Base-by-base conservation (phyloP, 2,797 vertebrate genomes). In the Atherinosoma microstoma region DNA sequence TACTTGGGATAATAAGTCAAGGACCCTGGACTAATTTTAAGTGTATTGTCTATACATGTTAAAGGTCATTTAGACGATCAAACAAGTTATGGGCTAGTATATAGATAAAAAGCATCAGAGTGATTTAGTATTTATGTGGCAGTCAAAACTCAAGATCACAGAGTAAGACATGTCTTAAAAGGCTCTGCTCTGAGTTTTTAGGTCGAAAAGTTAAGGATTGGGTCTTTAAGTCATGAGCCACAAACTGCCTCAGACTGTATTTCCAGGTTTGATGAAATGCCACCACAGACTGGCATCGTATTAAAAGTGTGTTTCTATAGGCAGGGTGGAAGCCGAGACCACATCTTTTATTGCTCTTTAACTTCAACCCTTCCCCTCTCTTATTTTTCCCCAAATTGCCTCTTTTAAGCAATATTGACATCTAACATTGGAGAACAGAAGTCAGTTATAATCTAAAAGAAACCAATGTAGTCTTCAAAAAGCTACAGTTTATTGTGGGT, bases 231-330 rank as follows among this genome's bases (percentile, higher is more conserved):
- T 6, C 30, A 75, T 18, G 67, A 82, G 64, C 18, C 20, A 59
- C 47, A 86, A 85, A 80, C 78, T 79, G 60, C 73, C 72, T 76
- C 35, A 53, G 58, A 73, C 70, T 65, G 36, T 60, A 79, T 69
- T 59, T 76, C 47, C 27, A 77, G 58, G 36, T 70, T 64, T 24
- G 64, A 75, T 20, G 47, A 80, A 76, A 83, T 60, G 68, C 38
- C 69, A 73, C 59, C 78, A 62, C 80, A 65, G 72, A 84, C 69
- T 79, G 82, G 62, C 63, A 75, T 68, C 54, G 72, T 22, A 83
- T 76, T 70, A 70, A 61, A 79, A 65, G 60, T 75, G 71, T 68
- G 60, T 87, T 79, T 87, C 61, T 80, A 68, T 74, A 80, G 76
- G 60, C 58, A 24, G 56, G 18, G 47, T 64, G 42, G 36, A 76